These are phyloP conservation scores for Pyrocephalus nanus DNA, from an alignment of 2,797 vertebrate genomes.

Conservation along the genomic window DNA sequence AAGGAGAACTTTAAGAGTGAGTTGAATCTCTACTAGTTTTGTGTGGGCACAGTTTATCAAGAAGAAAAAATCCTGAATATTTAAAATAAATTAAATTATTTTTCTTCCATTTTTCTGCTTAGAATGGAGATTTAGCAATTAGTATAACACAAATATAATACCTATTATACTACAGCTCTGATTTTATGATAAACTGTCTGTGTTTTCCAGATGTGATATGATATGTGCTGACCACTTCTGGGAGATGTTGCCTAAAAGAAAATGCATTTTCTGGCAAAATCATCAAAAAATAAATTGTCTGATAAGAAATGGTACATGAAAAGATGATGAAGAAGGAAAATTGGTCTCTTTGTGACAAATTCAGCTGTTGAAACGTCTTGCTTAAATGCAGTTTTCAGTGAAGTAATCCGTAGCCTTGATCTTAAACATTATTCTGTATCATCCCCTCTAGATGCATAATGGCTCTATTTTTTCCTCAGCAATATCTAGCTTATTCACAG, in stretches of 20 bases:
- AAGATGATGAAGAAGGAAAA: slow-evolving; percentile 23
- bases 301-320: slow-evolving; percentile 36
- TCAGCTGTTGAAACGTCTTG: slow-evolving; percentile 27
- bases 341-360: slow-evolving; percentile 24
- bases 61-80: background rate
- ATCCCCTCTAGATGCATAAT: background rate
- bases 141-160: background rate
- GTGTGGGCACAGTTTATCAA: background rate
- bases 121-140: background rate
- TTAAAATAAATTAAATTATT: background rate
- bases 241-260: slow-evolving; percentile 34
- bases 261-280: slow-evolving; percentile 24
- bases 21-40: background rate
- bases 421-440: slow-evolving; percentile 45
- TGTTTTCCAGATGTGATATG: slow-evolving; percentile 38
- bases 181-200: slow-evolving; percentile 34
- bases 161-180: background rate
- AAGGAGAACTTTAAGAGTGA: background rate
- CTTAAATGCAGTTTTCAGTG: slow-evolving; percentile 47
- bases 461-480: slow-evolving; percentile 10
- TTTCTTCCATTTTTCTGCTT: background rate
- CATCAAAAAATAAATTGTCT: slow-evolving; percentile 34
- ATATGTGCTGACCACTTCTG: slow-evolving; percentile 36
- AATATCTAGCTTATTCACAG: slow-evolving; percentile 40
- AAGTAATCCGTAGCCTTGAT: slow-evolving; percentile 29